Evolutionary conservation across 2,797 vertebrate genomes (phyloP).

Genomic region (Coilia nasus): DNA sequence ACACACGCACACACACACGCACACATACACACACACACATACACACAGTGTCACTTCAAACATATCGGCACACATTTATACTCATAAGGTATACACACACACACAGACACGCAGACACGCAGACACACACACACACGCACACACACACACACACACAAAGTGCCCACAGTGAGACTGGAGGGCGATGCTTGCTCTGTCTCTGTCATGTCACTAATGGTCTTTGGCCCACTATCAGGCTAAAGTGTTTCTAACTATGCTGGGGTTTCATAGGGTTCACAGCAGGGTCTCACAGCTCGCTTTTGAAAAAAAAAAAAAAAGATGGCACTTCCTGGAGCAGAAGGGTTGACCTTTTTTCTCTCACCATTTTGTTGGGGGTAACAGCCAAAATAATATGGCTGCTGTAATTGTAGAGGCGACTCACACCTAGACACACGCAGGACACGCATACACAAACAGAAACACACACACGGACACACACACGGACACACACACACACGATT

Average conservation of each 20-base stretch:
- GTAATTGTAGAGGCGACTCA: not conserved
- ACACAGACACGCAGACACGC: not conserved
- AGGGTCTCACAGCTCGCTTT: not conserved
- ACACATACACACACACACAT: not conserved
- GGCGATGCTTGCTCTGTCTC: not conserved
- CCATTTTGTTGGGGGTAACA: not conserved
- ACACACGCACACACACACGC: not conserved
- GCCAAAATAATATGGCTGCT: not conserved
- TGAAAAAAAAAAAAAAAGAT: not conserved
- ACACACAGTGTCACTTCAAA: slow-evolving; percentile 1
- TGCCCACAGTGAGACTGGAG: not conserved
- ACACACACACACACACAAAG: not conserved
- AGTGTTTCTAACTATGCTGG: not conserved
- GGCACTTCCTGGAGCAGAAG: not conserved
- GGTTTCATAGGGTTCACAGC: not conserved
- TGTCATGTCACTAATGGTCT: not conserved
- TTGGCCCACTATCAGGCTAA: slow-evolving; percentile 3
- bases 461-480: not conserved
- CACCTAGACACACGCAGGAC: not conserved
- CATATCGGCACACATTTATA: not conserved
- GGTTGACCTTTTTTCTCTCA: not conserved
- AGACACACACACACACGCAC: not conserved
- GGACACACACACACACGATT: not conserved
- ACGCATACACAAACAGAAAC: no score
- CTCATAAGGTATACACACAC: not conserved